Conservation (phyloP, 1,140 invertebrate species). For the Drosophila ambigua region DNA sequence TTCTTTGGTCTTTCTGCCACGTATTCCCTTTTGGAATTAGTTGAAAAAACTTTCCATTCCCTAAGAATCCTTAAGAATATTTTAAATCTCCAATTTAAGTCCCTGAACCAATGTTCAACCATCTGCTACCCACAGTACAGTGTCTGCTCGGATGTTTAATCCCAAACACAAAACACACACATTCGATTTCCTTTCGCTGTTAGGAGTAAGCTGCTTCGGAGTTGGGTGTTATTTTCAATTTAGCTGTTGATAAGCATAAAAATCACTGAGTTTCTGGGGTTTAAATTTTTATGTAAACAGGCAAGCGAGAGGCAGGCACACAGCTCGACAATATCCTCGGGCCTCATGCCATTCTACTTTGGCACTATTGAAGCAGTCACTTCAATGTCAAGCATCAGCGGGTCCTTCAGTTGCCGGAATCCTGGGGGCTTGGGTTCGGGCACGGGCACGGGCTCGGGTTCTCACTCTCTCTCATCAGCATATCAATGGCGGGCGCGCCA, state of each 20-base stretch:
- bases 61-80: no score
- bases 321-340: neutral
- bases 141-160: slow-evolving; percentile 5
- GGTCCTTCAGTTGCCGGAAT: slow-evolving; percentile 8
- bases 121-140: neutral
- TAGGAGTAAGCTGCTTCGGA: slow-evolving; percentile 25
- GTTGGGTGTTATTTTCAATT: slow-evolving; percentile 67
- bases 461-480: slow-evolving; percentile 60
- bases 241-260: slow-evolving; percentile 74
- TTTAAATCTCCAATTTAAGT: neutral
- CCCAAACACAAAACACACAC: slow-evolving; percentile 18
- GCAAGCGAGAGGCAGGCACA: neutral
- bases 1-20: no score
- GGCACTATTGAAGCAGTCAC: slow-evolving; percentile 65
- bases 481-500: slow-evolving; percentile 63
- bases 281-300: slow-evolving; percentile 78
- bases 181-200: slow-evolving; percentile 48
- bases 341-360: slow-evolving; percentile 21
- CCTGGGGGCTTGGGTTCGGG: neutral
- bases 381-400: slow-evolving; percentile 73
- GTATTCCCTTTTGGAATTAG: no score
- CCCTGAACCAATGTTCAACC: neutral
- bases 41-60: no score
- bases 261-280: slow-evolving; percentile 67
- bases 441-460: neutral